Evolutionary conservation across 1,140 invertebrate genomes (phyloP).

Genomic region (Aricia agestis): DNA sequence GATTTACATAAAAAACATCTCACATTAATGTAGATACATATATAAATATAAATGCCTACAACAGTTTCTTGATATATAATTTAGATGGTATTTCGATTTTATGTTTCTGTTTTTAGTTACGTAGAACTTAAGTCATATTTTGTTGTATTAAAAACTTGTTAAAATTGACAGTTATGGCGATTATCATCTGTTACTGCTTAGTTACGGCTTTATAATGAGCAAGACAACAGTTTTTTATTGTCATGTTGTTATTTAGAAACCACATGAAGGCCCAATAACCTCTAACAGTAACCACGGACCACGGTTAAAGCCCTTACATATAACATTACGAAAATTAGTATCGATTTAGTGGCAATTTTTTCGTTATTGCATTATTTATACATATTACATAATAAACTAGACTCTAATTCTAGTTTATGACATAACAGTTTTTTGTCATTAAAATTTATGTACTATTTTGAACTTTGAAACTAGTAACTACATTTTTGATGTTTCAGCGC

Average conservation of each 20-base stretch:
- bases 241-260: background rate
- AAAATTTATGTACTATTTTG: no score
- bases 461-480: no score
- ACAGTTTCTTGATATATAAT: background rate
- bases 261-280: background rate
- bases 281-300: background rate
- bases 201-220: background rate
- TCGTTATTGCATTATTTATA: no score
- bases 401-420: no score
- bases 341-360: no score
- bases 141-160: background rate
- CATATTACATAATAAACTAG: no score
- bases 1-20: background rate
- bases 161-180: background rate
- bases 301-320: background rate
- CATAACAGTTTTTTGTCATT: no score
- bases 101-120: background rate
- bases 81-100: background rate
- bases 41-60: background rate
- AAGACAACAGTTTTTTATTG: background rate
- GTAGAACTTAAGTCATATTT: background rate
- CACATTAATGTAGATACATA: slow-evolving; percentile 3
- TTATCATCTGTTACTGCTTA: background rate
- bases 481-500: no score
- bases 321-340: background rate